Base-by-base conservation (phyloP, 2,113 vertebrate genomes). In the Toxostoma redivivum region DNA sequence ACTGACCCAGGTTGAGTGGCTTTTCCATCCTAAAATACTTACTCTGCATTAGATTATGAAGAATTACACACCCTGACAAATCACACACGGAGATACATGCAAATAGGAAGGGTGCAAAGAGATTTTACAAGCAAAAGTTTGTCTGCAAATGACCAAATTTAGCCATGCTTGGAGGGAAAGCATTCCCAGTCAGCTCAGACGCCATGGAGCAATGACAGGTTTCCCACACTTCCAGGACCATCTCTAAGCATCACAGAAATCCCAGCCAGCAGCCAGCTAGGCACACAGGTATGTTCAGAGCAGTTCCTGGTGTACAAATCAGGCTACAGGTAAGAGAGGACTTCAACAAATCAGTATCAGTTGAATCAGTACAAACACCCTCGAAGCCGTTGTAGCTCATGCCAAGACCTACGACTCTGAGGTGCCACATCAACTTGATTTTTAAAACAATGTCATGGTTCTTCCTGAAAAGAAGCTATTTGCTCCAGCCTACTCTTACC, bases 51-150 rank as follows among this genome's bases (percentile, higher is more conserved):
- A 31, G 23, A 2, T 30, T 24, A 10, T 9, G 4, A 33, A 50
- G 22, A 61, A 30, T 10, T 10, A 27, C 35, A 10, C 4, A 16
- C 35, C 8, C 30, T 31, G 73, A 12, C 22, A 40, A 20, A n/a
- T 5, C 12, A 48, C 12, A 5, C 24, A 2, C 1, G 2, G 60
- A 35, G 17, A 48, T 12, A 11, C 1, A 1, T 7, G 28, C 12
- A 38, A 60, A 50, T 13, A 23, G 13, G 33, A 62, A 64, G 23
- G 9, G 15, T 9, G 28, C 30, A 76, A 67, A 47, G 22, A 76
- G 37, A 56, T 60, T 65, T 82, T 51, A 60, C 62, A 62, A 38
- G 9, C 14, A 33, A 20, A 86, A 38, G 57, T 76, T 77, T 77
- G 28, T 37, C 31, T 73, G 74, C 22, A 62, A 67, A 71, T 31